These are phyloP conservation scores for Lophotis ruficrista DNA, from an alignment of 2,113 vertebrate species.

Conservation along the genomic window DNA sequence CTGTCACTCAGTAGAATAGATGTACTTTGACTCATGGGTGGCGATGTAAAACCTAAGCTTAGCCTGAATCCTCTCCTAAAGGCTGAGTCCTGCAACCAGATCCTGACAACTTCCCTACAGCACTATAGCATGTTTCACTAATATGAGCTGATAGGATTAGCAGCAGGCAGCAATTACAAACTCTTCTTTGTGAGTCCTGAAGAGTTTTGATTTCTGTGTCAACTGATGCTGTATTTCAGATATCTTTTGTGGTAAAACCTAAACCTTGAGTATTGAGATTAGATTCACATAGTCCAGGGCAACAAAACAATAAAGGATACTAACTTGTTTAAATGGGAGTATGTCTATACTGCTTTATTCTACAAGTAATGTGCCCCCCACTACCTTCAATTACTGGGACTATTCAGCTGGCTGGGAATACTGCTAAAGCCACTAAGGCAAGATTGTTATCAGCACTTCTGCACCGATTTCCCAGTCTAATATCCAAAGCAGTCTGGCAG, in stretches of 20 bases:
- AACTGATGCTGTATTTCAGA: slow-evolving; percentile 59
- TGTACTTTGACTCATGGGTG: slow-evolving; percentile 78
- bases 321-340: background rate
- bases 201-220: slow-evolving; percentile 67
- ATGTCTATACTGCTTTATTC: background rate
- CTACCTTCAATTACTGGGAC: background rate
- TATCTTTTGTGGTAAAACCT: slow-evolving; percentile 32
- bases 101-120: slow-evolving; percentile 62
- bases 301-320: background rate
- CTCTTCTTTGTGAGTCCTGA: slow-evolving; percentile 54
- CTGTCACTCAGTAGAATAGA: slow-evolving; percentile 76
- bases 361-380: background rate
- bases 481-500: background rate
- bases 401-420: background rate
- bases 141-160: slow-evolving; percentile 72
- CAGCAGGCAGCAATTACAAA: slow-evolving; percentile 75
- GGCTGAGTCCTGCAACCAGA: slow-evolving; percentile 65
- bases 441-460: background rate
- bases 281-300: background rate
- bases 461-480: background rate
- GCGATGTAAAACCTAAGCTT: slow-evolving; percentile 68
- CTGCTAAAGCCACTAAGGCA: background rate
- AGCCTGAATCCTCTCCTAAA: slow-evolving; percentile 70
- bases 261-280: background rate
- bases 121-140: slow-evolving; percentile 47